A percentile compares a stretch with the other conserved stretches of the same genome.
These are phyloP conservation scores for Sprattus sprattus DNA, from an alignment of 2,113 vertebrate species.

Conservation along the genomic window DNA sequence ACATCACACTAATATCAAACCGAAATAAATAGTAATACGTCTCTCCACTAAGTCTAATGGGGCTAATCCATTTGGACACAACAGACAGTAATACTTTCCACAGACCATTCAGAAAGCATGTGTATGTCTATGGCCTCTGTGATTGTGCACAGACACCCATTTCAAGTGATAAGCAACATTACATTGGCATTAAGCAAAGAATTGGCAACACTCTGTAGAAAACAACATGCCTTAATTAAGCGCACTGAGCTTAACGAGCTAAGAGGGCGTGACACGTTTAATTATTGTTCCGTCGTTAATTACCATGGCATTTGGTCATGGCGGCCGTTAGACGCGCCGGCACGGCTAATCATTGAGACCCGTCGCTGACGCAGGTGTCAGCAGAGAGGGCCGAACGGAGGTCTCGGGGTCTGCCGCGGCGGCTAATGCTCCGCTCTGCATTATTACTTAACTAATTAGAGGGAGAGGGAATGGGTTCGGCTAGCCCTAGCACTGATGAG, in stretches of 20 bases:
- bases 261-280: constrained; percentile 43
- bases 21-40: background rate
- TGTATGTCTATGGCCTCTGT: background rate
- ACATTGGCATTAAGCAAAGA: constrained; percentile 14
- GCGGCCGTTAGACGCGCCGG: background rate
- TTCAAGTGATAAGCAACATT: constrained; percentile 6
- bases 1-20: too few relatives aligned
- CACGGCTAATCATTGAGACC: background rate
- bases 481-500: constrained; percentile 54
- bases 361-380: background rate
- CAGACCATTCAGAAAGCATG: background rate
- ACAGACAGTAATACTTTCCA: background rate
- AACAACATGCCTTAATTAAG: constrained; percentile 48
- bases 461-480: constrained; percentile 31
- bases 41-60: background rate
- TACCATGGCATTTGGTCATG: background rate
- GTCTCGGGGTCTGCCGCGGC: background rate
- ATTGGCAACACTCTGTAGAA: constrained; percentile 37
- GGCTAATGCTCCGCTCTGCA: constrained; percentile 32
- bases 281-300: constrained; percentile 36
- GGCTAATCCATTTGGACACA: background rate
- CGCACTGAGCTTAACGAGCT: constrained; percentile 35
- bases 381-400: background rate
- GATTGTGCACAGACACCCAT: background rate
- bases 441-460: constrained; percentile 61